phyloP scores from a whole-genome alignment of 2,113 vertebrate species.

The Ivindomyrus marchei region DNA sequence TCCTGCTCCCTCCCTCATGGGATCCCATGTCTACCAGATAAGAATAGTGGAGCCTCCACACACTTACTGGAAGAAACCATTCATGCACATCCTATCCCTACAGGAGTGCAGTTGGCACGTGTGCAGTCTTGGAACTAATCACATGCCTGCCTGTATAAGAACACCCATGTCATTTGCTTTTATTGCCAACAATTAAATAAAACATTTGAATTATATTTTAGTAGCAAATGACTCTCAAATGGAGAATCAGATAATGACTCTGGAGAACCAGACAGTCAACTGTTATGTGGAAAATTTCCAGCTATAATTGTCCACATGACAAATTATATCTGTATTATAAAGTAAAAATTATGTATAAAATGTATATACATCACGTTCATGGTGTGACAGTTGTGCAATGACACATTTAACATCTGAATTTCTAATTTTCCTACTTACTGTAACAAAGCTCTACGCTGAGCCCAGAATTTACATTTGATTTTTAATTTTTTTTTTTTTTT shows the following conservation, averaged over 20 bases:
- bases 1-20: constrained; percentile 30
- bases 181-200: background rate
- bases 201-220: background rate
- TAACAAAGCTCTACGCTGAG: background rate
- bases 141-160: background rate
- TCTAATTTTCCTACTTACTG: background rate
- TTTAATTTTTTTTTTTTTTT: no score
- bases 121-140: constrained; percentile 21
- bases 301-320: constrained; percentile 19
- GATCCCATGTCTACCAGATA: constrained; percentile 13
- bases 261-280: background rate
- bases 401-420: background rate
- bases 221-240: background rate
- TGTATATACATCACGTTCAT: background rate
- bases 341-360: background rate
- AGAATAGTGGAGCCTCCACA: constrained; percentile 23
- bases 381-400: background rate
- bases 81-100: constrained; percentile 28
- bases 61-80: constrained; percentile 32
- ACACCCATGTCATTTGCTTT: constrained; percentile 1
- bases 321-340: constrained; percentile 31
- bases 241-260: background rate
- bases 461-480: background rate
- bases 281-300: background rate
- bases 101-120: constrained; percentile 22